Evolutionary conservation across 2,888 invertebrate genomes (phyloP).

Genomic region (Leptinotarsa tumamoca): DNA sequence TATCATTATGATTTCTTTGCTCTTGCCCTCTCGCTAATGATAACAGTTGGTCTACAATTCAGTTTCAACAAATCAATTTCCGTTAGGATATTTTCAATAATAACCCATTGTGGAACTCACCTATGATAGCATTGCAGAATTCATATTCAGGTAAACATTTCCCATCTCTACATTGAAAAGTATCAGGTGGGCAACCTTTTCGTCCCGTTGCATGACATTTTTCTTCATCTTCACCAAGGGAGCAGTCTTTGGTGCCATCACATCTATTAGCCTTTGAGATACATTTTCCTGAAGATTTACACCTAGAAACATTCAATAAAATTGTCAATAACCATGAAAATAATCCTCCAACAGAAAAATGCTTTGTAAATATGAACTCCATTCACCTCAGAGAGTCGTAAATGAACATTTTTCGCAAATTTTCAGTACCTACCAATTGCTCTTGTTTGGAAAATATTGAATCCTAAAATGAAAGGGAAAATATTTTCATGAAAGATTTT

Average conservation of each 20-base stretch:
- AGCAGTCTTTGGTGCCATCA: slow-evolving; percentile 83
- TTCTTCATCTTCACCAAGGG: slow-evolving; percentile 73
- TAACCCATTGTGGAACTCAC: slow-evolving; percentile 21
- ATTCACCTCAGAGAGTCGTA: no score
- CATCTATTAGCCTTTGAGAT: slow-evolving; percentile 84
- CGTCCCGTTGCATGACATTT: slow-evolving; percentile 63
- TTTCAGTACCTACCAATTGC: no score
- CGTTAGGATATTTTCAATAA: neutral
- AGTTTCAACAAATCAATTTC: neutral
- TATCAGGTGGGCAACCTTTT: slow-evolving; percentile 79
- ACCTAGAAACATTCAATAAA: slow-evolving; percentile 61
- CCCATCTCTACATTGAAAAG: slow-evolving; percentile 87
- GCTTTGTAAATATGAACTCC: no score
- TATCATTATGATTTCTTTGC: no score
- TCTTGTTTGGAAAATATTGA: no score
- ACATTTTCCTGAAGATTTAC: slow-evolving; percentile 77
- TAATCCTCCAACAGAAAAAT: no score
- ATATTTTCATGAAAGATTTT: no score
- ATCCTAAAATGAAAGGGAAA: no score
- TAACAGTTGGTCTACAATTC: no score
- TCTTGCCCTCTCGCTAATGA: no score
- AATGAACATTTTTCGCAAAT: no score
- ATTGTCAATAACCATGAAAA: no score
- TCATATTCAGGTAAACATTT: slow-evolving; percentile 91
- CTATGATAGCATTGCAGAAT: slow-evolving; percentile 89